These are phyloP conservation scores for Diarsia brunnea DNA, from an alignment of 2,888 invertebrate species.

Conservation along the genomic window DNA sequence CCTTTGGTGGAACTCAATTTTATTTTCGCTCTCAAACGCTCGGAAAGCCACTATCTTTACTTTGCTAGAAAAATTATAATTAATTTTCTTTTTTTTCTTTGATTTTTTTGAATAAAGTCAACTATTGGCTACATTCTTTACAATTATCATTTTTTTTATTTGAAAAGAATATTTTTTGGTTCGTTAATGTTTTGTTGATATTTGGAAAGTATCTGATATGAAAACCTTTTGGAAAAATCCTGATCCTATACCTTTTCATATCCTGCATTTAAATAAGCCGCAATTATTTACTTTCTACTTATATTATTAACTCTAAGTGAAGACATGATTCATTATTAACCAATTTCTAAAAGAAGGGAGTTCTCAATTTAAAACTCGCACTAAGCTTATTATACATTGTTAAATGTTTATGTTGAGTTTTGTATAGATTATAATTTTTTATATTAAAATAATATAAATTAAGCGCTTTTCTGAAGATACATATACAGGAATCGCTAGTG, in stretches of 20 bases:
- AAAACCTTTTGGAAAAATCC: slow-evolving; percentile 42
- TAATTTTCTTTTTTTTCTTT: no score
- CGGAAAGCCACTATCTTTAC: slow-evolving; percentile 24
- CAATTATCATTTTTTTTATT: neutral
- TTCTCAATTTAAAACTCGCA: slow-evolving; percentile 14
- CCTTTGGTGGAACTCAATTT: slow-evolving; percentile 22
- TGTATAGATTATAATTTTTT: slow-evolving; percentile 22
- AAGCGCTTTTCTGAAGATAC: neutral
- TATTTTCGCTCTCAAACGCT: slow-evolving; percentile 45
- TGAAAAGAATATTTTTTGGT: slow-evolving; percentile 5
- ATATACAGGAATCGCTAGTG: neutral
- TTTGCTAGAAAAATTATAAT: slow-evolving; percentile 8
- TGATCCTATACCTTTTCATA: slow-evolving; percentile 47
- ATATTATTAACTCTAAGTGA: slow-evolving; percentile 10
- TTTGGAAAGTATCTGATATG: slow-evolving; percentile 14
- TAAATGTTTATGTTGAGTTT: slow-evolving; percentile 19
- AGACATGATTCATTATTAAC: neutral
- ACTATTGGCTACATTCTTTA: neutral
- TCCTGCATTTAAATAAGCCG: slow-evolving; percentile 45
- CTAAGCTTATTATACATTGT: slow-evolving; percentile 18
- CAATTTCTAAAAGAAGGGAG: slow-evolving; percentile 21
- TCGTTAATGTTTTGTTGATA: neutral
- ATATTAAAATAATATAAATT: slow-evolving; percentile 8
- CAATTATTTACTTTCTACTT: slow-evolving; percentile 27
- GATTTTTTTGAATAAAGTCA: no score